Evolutionary conservation across 2,113 vertebrate species (phyloP).

Genomic region (Lota lota): DNA sequence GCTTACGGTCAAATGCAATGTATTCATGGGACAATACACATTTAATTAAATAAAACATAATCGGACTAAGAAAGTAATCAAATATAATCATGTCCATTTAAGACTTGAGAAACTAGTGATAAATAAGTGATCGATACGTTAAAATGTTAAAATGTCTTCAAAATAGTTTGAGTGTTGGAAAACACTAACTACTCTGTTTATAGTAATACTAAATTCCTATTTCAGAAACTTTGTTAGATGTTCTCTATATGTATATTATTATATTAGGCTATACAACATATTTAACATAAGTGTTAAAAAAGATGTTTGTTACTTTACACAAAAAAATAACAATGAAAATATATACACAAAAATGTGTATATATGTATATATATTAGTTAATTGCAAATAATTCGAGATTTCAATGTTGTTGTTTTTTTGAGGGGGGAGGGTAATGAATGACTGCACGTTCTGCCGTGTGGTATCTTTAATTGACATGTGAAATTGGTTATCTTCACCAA

Average conservation of each 20-base stretch:
- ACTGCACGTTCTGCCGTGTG: conserved; percentile 49
- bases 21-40: too few relatives aligned
- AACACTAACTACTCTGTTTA: too few relatives aligned
- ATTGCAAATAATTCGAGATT: background rate
- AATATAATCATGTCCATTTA: too few relatives aligned
- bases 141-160: too few relatives aligned
- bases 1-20: background rate
- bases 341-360: background rate
- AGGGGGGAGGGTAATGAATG: conserved; percentile 50
- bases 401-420: background rate
- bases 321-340: background rate
- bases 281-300: background rate
- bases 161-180: too few relatives aligned
- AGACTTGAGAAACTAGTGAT: too few relatives aligned
- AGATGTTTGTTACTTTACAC: background rate
- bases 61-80: too few relatives aligned
- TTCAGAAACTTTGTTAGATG: background rate
- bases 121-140: too few relatives aligned
- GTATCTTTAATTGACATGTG: conserved; percentile 52
- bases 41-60: too few relatives aligned
- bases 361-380: background rate
- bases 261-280: background rate
- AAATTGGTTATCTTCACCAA: conserved; percentile 50
- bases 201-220: background rate
- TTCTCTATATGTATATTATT: background rate